phyloP scores from a whole-genome alignment of 2,113 vertebrate genomes.

The Suricata suricatta region DNA sequence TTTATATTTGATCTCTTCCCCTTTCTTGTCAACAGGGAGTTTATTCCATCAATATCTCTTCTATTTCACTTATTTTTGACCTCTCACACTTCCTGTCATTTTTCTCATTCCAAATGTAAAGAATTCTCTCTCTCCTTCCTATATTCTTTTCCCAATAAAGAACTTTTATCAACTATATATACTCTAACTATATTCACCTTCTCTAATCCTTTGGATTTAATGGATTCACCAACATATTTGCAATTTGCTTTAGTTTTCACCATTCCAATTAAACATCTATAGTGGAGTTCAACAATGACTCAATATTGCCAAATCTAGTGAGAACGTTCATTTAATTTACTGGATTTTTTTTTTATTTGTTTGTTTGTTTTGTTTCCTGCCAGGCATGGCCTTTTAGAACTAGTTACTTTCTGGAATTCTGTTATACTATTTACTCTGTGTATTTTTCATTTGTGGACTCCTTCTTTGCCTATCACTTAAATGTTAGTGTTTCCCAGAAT shows the following conservation, averaged over 20 bases:
- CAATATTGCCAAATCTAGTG: not conserved
- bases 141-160: not conserved
- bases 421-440: not conserved
- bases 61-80: not conserved
- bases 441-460: not conserved
- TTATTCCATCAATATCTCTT: not conserved
- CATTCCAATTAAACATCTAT: not conserved
- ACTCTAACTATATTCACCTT: not conserved
- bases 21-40: not conserved
- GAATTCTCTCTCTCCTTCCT: not conserved
- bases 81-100: not conserved
- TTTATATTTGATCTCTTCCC: not conserved
- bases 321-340: not conserved
- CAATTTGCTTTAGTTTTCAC: not conserved
- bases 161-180: not conserved
- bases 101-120: not conserved
- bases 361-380: not conserved
- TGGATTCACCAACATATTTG: not conserved
- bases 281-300: not conserved
- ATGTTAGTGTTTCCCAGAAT: not conserved
- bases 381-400: not conserved
- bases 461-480: not conserved
- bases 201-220: not conserved
- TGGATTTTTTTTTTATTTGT: not conserved
- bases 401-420: not conserved